phyloP scores from a whole-genome alignment of 2,797 vertebrate species.

The Petrocephalus sullivani region DNA sequence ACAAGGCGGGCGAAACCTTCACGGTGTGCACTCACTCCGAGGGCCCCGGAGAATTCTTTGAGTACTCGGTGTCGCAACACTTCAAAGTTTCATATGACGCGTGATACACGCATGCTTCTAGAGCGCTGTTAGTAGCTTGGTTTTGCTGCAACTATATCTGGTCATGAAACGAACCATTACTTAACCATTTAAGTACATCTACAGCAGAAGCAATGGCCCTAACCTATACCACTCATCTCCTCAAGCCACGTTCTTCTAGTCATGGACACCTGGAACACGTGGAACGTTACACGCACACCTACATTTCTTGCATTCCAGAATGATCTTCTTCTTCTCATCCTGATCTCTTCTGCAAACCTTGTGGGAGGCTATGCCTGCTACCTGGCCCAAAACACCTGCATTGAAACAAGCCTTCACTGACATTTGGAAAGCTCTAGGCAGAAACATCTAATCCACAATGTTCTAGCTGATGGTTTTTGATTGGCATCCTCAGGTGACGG shows the following conservation, averaged over 20 bases:
- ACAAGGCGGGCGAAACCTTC: background rate
- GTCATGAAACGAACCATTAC: background rate
- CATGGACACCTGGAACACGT: background rate
- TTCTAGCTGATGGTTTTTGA: slow-evolving; percentile 25
- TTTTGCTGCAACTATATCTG: background rate
- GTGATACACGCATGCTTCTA: background rate
- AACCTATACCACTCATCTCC: background rate
- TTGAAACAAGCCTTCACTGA: background rate
- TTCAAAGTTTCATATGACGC: background rate
- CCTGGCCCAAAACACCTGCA: background rate
- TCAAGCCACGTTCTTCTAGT: background rate
- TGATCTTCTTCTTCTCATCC: background rate
- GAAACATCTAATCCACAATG: slow-evolving; percentile 26
- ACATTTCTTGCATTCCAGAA: background rate
- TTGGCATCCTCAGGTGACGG: slow-evolving; percentile 20
- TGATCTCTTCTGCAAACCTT: background rate
- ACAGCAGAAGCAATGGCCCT: background rate
- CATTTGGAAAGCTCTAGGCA: slow-evolving; percentile 9
- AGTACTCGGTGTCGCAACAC: background rate
- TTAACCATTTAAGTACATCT: background rate
- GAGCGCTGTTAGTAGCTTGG: background rate
- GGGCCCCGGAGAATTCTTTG: background rate
- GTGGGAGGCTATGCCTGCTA: background rate
- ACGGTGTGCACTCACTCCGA: no score
- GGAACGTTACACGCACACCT: background rate